A percentile compares a stretch with the other conserved stretches of the same genome.
phyloP scores from a whole-genome alignment of 2,888 invertebrate genomes.

The Apocheima hispidaria region DNA sequence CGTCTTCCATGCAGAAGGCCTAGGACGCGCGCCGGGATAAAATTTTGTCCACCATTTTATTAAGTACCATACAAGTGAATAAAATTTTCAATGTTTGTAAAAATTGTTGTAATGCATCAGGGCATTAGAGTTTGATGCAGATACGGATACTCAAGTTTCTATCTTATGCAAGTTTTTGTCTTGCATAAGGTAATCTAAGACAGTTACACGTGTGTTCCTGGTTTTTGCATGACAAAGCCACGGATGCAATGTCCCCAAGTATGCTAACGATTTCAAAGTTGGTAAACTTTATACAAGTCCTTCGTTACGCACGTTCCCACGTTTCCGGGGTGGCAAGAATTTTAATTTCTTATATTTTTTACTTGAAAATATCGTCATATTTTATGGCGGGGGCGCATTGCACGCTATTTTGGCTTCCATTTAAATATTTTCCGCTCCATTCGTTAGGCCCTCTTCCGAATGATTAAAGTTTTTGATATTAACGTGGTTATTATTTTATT shows the following conservation, averaged over 20 bases:
- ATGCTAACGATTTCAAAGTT: conserved; percentile 66
- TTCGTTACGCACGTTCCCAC: conserved; percentile 71
- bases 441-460: conserved; percentile 78
- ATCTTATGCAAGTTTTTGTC: neutral
- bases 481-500: neutral
- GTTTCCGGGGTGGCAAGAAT: conserved; percentile 73
- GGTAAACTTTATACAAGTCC: conserved; percentile 65
- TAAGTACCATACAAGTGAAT: too few relatives aligned
- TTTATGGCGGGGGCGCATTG: conserved; percentile 71
- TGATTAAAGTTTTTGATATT: conserved; percentile 67
- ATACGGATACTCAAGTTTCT: too few relatives aligned
- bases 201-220: conserved; percentile 3
- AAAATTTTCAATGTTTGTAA: too few relatives aligned
- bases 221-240: conserved; percentile 32
- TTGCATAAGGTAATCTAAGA: neutral
- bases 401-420: conserved; percentile 82
- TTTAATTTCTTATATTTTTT: conserved; percentile 69
- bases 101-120: too few relatives aligned
- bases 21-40: too few relatives aligned
- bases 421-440: conserved; percentile 84
- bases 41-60: too few relatives aligned
- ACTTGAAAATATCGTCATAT: conserved; percentile 74
- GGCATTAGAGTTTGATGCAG: too few relatives aligned
- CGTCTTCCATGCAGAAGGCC: too few relatives aligned
- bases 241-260: conserved; percentile 52